Base-by-base conservation (phyloP, 2,113 vertebrate genomes). In the Xenus cinereus region DNA sequence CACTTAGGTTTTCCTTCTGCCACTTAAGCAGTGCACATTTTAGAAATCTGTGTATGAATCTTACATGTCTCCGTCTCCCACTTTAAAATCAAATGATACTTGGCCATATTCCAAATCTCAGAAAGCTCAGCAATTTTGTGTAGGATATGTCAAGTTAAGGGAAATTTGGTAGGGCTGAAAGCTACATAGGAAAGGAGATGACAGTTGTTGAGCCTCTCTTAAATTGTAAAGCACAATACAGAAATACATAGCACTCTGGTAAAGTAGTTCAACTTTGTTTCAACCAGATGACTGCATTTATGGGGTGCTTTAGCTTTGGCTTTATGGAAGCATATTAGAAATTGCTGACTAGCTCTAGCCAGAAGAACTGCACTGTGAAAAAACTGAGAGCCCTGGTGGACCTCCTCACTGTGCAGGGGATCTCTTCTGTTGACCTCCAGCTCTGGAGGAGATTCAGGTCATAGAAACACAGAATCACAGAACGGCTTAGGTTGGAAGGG, bases 11-110 rank as follows among this genome's bases (percentile, higher is more conserved):
- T 90, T 62, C 62, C 66, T 96, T 67, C 87, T 94, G 84, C 54
- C 63, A 39, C 73, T 78, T 83, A 22, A 78, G 57, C 45, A 80
- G 33, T 2, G 10, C 28, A 45, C 12, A 45, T 48, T 91, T 91
- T 84, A 95, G 68, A 96, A 80, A 79, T 93, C 68, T 66, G 54
- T 80, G 26, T 84, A 45, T 75, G 77, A 95, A 74, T 80, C 90
- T 80, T 86, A 22, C 43, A 20, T 33, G 9, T 87, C 46, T 91
- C 32, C 12, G 33, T 84, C 64, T 64, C 53, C 62, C 48, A 60
- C 60, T 94, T 97, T 84, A 85, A 45, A 78, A 82, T 45, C 35
- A 97, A 96, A 94, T 53, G 21, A 79, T 87, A 77, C 39, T 83
- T 91, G 91, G 91, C 24, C 66, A n/a, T 39, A 62, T 73, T 80